A percentile compares a stretch with the other conserved stretches of the same genome.
phyloP scores from a whole-genome alignment of 2,888 invertebrate species.

The Synergus japonicus region DNA sequence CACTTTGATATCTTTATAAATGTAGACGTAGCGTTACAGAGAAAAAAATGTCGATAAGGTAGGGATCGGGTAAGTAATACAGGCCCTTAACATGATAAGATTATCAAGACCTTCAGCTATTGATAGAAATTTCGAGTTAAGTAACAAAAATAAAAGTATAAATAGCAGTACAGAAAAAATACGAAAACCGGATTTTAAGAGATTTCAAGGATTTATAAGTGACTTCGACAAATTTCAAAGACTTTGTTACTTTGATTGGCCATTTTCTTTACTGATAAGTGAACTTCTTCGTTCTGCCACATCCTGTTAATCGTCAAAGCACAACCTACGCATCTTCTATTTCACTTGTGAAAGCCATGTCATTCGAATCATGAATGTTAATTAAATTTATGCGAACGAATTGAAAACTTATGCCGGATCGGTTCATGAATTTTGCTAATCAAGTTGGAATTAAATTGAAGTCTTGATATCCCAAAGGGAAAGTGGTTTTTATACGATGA shows the following conservation, averaged over 20 bases:
- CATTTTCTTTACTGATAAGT: too few relatives aligned
- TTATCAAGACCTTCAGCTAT: not conserved
- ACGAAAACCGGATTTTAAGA: too few relatives aligned
- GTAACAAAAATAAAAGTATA: too few relatives aligned
- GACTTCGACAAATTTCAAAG: too few relatives aligned
- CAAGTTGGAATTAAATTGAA: constrained; percentile 26
- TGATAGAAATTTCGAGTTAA: not conserved
- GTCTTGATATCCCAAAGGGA: constrained; percentile 13
- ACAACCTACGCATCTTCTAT: constrained; percentile 16
- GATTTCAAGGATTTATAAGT: too few relatives aligned
- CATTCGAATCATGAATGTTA: constrained; percentile 12
- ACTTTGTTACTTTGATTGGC: too few relatives aligned
- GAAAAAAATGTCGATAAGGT: too few relatives aligned
- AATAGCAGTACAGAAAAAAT: too few relatives aligned
- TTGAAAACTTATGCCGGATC: constrained; percentile 2
- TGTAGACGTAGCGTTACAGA: too few relatives aligned
- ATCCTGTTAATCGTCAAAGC: not conserved
- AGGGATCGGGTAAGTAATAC: too few relatives aligned
- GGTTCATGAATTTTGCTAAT: constrained; percentile 25
- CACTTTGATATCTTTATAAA: too few relatives aligned
- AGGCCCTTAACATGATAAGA: not conserved
- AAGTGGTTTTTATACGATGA: constrained; percentile 20
- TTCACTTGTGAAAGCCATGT: constrained; percentile 11
- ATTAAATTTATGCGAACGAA: constrained; percentile 31
- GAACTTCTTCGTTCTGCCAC: not conserved